Evolutionary conservation across 2,113 vertebrate species (phyloP), one percentile per base, ranked within the genome.

Genomic region (Laticauda colubrina): DNA sequence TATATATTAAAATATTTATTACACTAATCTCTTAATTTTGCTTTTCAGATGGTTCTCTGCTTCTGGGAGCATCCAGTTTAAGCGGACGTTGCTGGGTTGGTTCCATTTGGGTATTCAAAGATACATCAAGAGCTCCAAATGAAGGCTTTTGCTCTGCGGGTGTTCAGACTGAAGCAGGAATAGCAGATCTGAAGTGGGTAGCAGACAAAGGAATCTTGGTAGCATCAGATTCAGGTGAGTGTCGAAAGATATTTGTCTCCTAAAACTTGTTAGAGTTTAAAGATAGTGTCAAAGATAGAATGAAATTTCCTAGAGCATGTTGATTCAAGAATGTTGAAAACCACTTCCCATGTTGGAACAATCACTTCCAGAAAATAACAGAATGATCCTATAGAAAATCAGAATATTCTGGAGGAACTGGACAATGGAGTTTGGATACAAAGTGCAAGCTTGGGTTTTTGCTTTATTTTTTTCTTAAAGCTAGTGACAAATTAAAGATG

Each of bases 121-220:
- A 99, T 92, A 97, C 99, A 0, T 96, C 96, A 61, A 97, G 98
- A 81, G 98, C 99, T 61, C 99, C 99, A 87, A 98, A 98, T 94
- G 99, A 99, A 96, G 98, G 98, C 0, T 98, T 98, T 97, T 99
- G 99, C 95, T 98, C 98, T 81, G 99, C 99, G 9, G 99, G 99
- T 1, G 98, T 99, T 91, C 99, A 99, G 97, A 99, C 98, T 0
- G 99, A 99, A 96, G 98, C 99, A 21, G 98, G 99, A 1, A 96
- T 99, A 90, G 98, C 98, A 0, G 99, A 99, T 91, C 98, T 98
- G 56, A 97, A 98, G 64, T 99, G 99, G 99, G 96, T 99, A 5
- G 98, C 98, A 0, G 98, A 98, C 43, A 98, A 97, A 95, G 97
- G 98, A 88, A 97, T 99, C 91, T 95, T 99, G 3, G 98, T 99